These are phyloP conservation scores for Orthonyx spaldingii DNA, from an alignment of 2,113 vertebrate genomes.

Conservation along the genomic window DNA sequence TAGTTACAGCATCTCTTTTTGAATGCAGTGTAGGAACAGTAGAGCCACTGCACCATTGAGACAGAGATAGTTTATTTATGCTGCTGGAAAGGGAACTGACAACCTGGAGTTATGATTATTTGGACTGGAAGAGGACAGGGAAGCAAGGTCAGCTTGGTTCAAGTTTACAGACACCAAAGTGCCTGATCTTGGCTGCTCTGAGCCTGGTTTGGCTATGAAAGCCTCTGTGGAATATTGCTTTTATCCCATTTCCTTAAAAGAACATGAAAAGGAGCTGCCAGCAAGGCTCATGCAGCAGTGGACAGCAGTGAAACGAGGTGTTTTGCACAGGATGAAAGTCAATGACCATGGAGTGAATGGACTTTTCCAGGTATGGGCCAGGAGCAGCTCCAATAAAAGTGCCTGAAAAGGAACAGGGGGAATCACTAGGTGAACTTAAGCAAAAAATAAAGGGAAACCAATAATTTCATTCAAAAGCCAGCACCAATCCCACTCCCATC, in stretches of 20 bases:
- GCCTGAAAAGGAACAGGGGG: not conserved
- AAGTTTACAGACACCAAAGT: not conserved
- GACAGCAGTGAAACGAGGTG: accelerated
- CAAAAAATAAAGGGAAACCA: not conserved
- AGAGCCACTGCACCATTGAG: not conserved
- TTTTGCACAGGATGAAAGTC: not conserved
- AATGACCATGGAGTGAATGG: accelerated
- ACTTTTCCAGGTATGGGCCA: not conserved
- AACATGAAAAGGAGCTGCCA: not conserved
- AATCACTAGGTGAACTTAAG: not conserved
- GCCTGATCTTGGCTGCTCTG: not conserved
- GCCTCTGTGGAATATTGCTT: accelerated
- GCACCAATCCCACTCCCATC: not conserved
- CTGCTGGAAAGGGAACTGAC: not conserved
- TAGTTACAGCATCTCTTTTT: not conserved
- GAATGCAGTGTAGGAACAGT: not conserved
- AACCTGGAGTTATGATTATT: not conserved
- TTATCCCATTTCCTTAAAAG: not conserved
- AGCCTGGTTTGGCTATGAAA: not conserved
- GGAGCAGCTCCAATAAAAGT: not conserved
- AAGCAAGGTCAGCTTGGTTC: not conserved
- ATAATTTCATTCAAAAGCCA: not conserved
- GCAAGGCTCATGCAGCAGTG: not conserved
- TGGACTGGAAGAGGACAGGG: not conserved
- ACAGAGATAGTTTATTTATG: not conserved